Conservation (phyloP, 2,797 vertebrate species). For the Catamblyrhynchus diadema region DNA sequence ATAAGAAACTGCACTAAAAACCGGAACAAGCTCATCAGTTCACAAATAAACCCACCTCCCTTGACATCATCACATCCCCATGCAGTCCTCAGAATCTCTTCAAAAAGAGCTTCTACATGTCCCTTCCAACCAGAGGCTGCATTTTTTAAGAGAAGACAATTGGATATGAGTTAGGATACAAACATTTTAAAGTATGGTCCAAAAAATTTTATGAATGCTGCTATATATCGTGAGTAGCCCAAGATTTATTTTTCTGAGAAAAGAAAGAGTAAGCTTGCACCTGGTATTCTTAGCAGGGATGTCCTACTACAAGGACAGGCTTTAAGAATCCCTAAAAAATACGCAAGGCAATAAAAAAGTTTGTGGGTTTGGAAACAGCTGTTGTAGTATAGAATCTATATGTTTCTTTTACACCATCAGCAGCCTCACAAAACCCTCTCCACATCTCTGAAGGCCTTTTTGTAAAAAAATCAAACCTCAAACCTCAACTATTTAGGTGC, state of each 20-base stretch:
- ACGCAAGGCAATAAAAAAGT: background rate
- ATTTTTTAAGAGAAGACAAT: background rate
- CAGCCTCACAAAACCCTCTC: rapidly evolving
- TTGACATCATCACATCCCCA: background rate
- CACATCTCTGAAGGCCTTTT: background rate
- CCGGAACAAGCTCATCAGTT: background rate
- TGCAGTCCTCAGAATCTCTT: background rate
- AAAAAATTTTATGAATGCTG: background rate
- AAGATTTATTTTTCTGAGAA: background rate
- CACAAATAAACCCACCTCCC: background rate
- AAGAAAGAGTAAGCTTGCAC: background rate
- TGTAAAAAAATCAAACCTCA: background rate
- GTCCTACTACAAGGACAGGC: background rate
- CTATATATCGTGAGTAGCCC: background rate
- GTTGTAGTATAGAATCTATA: background rate
- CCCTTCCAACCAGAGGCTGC: background rate
- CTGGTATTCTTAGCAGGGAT: background rate
- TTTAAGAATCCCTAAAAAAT: background rate
- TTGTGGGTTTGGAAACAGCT: background rate
- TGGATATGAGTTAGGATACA: background rate
- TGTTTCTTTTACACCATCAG: background rate
- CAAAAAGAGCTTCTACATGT: background rate
- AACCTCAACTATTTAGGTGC: background rate
- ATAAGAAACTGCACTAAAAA: background rate
- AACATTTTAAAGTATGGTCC: background rate